Base-by-base conservation (phyloP, 2,113 vertebrate genomes). In the Corvus cornix region DNA sequence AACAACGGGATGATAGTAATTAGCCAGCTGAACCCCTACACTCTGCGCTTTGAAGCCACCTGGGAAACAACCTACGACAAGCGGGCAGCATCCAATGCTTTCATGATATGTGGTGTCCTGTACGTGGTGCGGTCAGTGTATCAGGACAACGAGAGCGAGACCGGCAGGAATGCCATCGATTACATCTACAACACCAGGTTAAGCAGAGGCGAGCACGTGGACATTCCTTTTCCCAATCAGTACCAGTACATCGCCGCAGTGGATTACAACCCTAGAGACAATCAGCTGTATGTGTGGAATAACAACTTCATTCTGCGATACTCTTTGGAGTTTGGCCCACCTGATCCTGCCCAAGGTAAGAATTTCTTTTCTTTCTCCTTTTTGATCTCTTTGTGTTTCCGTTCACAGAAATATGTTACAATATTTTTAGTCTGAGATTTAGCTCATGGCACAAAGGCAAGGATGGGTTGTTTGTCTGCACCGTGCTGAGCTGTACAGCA, bases 1-100 rank as follows among this genome's bases (percentile, higher is more conserved):
- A 99, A 99, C 98, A 99, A 99, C 1, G 99, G 99, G 51, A 99
- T 99, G 99, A 99, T 99, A 75, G 99, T 99, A 7, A 99, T 99
- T 93, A 99, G 99, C 97, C 99, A 99, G 83, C 96, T 99, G 95
- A 99, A 99, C 97, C 99, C 99, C 14, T 99, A 99, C 95, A 99
- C 99, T 2, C 98, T 99, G 35, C 99, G 99, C 48, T 99, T 99
- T 8, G 99, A 99, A 89, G 99, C 99, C 37, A 99, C 99, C 0
- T 99, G 99, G 99, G 99, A 99, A 93, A 99, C 99, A 0, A 96
- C 98, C 0, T 99, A 99, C 1, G 99, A 99, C 97, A 99, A 99
- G 95, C 98, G 99, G 28, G 99, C 99, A 1, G 99, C 99, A 11
- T 99, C 99, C 51, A 99, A 99, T 27, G 99, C 99, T 59, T 99